These are phyloP conservation scores for Pygoscelis antarcticus DNA, from an alignment of 2,113 vertebrate species.

Conservation along the genomic window DNA sequence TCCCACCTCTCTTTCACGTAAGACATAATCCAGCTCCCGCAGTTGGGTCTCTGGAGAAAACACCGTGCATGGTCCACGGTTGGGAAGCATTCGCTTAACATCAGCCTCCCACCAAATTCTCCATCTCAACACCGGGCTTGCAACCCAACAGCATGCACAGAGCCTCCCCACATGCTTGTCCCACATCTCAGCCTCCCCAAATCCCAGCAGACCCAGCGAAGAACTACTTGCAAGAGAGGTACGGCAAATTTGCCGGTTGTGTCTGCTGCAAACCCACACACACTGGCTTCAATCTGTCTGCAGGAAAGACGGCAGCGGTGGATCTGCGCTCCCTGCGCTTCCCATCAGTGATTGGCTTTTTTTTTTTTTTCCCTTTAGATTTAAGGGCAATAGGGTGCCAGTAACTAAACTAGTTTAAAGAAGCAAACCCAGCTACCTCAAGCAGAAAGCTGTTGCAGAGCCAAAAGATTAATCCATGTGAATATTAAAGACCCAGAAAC, in stretches of 20 bases:
- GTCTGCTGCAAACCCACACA: background rate
- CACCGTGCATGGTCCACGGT: background rate
- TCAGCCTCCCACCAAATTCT: background rate
- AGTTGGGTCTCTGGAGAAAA: background rate
- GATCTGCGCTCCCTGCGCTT: background rate
- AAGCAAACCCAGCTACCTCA: background rate
- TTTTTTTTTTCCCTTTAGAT: background rate
- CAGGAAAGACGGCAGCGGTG: background rate
- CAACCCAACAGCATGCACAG: background rate
- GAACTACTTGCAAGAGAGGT: background rate
- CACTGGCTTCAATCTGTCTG: background rate
- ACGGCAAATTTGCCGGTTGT: background rate
- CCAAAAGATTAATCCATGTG: background rate
- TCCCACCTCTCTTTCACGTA: background rate
- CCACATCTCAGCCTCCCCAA: background rate
- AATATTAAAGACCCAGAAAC: background rate
- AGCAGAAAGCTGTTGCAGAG: background rate
- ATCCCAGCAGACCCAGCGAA: background rate
- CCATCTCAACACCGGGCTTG: background rate
- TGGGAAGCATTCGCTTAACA: background rate
- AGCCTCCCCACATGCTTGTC: accelerated
- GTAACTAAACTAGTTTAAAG: background rate
- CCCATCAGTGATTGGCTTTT: background rate
- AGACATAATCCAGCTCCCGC: background rate
- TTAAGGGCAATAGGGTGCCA: background rate